Base-by-base conservation (phyloP, 2,888 invertebrate species). In the Tanaodytes sp. region DNA sequence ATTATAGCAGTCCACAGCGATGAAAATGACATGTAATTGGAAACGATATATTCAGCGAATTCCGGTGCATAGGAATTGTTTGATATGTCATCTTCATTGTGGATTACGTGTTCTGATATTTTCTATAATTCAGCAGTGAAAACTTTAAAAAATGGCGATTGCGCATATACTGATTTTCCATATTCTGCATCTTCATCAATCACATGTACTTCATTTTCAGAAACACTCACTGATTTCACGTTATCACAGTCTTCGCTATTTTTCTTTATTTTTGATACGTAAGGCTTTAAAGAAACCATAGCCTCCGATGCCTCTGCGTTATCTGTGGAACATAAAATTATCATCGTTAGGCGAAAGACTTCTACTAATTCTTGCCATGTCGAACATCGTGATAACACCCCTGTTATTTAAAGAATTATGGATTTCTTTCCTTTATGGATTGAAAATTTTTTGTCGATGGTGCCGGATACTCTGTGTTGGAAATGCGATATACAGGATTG, bases 91-190 rank as follows among this genome's bases (percentile, higher is more conserved):
- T n/a, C n/a, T n/a, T n/a, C n/a, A n/a, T n/a, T 51, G 1, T 51
- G 11, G 9, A 16, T 19, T 27, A 3, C n/a, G 14, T 39, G 1
- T n/a, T 27, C 27, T 2, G 8, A 12, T 20, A 30, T 33, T 0
- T 3, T 20, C 5, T 0, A n/a, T 5, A 39, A 18, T 23, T 37
- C 23, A n/a, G 23, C n/a, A 2, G 2, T n/a, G 12, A 51, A 51
- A 23, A 16, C 33, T 27, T 15, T 39, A 11, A 16, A 51, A 16
- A 16, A 51, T 1, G 51, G 51, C 3, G 39, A 51, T 9, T 51
- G 27, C n/a, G 51, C 39, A 16, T 39, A 51, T 12, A 51, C 5
- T 2, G 39, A 15, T 27, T 51, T 39, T 20, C 51, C 51, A 27
- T 15, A 37, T 8, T 51, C 27, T 15, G 37, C 20, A 9, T 49